Conservation (phyloP, 1,140 invertebrate species). For the Zaprionus capensis region DNA sequence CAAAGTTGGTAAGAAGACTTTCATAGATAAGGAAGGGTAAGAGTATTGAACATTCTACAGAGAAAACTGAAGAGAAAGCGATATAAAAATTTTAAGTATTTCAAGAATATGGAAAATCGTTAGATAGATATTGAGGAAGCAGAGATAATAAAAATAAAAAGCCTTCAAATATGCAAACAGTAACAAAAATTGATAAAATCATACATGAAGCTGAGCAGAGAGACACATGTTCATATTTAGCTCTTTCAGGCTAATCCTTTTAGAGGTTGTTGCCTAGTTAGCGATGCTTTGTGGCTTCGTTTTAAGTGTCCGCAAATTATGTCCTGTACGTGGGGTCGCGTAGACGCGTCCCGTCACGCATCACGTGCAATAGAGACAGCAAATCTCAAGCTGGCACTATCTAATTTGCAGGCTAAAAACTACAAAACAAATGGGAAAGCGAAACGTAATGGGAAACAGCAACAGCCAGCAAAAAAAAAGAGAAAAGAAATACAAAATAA, state of each 20-base stretch:
- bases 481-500: not conserved
- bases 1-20: not conserved
- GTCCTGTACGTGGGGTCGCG: not conserved
- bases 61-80: not conserved
- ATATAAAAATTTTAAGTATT: no score
- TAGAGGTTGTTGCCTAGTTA: not conserved
- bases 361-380: not conserved
- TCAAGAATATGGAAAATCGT: no score
- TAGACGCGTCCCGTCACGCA: not conserved
- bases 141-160: not conserved
- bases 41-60: not conserved
- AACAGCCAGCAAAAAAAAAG: constrained; percentile 6
- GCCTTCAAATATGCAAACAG: no score
- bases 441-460: constrained; percentile 17
- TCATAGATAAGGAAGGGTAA: not conserved
- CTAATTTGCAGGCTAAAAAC: constrained; percentile 32
- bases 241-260: not conserved
- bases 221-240: not conserved
- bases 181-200: not conserved
- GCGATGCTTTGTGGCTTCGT: not conserved
- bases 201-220: not conserved
- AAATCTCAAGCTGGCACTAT: constrained; percentile 1
- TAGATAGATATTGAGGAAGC: not conserved
- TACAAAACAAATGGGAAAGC: constrained; percentile 40
- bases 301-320: not conserved